These are phyloP conservation scores for Parus major DNA, from an alignment of 2,113 vertebrate species.

Conservation along the genomic window DNA sequence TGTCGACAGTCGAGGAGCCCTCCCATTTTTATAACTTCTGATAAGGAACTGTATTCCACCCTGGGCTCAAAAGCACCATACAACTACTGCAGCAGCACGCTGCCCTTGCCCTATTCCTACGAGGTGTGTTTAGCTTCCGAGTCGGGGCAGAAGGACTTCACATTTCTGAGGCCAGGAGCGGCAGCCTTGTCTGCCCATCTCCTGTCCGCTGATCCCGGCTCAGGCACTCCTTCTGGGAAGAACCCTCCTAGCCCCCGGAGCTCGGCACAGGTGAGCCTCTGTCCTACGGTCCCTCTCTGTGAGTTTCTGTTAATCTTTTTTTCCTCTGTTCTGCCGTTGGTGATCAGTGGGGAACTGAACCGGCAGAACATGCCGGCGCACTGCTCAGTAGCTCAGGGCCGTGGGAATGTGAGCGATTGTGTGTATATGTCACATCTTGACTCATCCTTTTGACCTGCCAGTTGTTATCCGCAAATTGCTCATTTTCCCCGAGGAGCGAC, in stretches of 20 bases:
- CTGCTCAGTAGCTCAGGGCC: rapidly evolving
- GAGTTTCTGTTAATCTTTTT: rapidly evolving
- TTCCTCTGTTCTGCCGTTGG: rapidly evolving
- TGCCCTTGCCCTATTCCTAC: conserved; percentile 46
- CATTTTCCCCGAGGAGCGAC: rapidly evolving
- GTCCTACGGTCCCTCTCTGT: rapidly evolving
- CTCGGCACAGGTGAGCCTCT: conserved; percentile 15
- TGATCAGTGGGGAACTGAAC: rapidly evolving
- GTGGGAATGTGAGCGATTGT: rapidly evolving
- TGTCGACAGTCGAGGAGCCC: conserved; percentile 58
- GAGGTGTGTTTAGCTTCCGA: conserved; percentile 39
- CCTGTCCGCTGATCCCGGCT: not conserved
- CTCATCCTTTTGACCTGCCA: not conserved
- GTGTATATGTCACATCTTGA: rapidly evolving
- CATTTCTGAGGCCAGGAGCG: not conserved
- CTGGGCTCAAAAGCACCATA: not conserved
- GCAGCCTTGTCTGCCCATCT: not conserved
- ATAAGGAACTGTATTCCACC: conserved; percentile 21
- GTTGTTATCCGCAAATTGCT: rapidly evolving
- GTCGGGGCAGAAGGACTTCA: conserved; percentile 10
- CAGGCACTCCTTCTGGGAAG: not conserved
- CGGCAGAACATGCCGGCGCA: rapidly evolving
- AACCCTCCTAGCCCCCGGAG: not conserved
- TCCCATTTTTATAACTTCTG: conserved; percentile 33
- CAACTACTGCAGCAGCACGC: conserved; percentile 13